phyloP scores from a whole-genome alignment of 30 jellyfish, hydroid and myxozoan species.

The Morbakka virulenta region DNA sequence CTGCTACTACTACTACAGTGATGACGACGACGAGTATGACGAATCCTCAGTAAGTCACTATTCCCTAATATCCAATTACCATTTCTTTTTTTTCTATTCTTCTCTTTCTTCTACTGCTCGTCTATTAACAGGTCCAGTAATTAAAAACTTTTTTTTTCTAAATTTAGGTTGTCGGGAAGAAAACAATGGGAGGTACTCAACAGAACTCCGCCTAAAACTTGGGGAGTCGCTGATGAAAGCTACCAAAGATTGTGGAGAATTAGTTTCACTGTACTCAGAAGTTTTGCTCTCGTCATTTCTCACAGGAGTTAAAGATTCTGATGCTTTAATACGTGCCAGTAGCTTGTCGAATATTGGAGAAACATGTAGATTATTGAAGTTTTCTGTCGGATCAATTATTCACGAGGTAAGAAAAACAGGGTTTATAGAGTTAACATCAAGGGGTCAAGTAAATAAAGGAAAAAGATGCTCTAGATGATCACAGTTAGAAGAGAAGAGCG shows the following conservation, averaged over 20 bases:
- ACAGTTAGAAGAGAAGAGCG: no score
- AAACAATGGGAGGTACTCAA: neutral
- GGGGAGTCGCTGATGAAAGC: conserved; percentile 83
- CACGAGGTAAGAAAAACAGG: conserved; percentile 61
- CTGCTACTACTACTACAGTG: no score
- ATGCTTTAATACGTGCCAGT: conserved; percentile 67
- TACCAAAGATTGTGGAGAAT: conserved; percentile 49
- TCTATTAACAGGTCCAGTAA: no score
- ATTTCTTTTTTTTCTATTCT: no score
- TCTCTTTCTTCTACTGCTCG: no score
- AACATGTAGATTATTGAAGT: conserved; percentile 52
- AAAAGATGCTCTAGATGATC: no score
- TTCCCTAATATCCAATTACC: no score
- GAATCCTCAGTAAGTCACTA: no score
- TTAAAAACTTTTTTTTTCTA: neutral
- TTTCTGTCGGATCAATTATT: conserved; percentile 48
- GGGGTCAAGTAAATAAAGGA: no score
- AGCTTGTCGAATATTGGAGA: conserved; percentile 85
- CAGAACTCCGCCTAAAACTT: conserved; percentile 73
- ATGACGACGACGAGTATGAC: no score
- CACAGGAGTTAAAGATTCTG: conserved; percentile 79
- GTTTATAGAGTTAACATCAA: no score
- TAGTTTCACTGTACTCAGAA: conserved; percentile 67
- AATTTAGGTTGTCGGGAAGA: neutral
- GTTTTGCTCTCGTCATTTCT: conserved; percentile 58